Conservation (phyloP, 2,797 vertebrate species). For the Ctenopoma multispine region DNA sequence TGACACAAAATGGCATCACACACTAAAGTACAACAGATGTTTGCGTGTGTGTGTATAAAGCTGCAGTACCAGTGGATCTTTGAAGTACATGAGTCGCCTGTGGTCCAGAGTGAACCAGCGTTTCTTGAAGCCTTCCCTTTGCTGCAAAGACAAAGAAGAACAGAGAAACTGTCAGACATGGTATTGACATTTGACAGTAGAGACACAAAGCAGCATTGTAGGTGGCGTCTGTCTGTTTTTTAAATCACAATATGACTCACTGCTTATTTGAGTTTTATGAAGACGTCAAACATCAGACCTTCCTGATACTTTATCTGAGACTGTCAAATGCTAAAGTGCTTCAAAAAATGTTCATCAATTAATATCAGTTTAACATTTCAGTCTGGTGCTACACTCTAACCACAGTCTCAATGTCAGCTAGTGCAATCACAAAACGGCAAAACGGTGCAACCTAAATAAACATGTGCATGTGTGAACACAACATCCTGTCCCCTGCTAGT, state of each 20-base stretch:
- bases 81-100: slow-evolving; percentile 93
- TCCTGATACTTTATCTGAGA: background rate
- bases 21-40: background rate
- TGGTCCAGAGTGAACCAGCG: slow-evolving; percentile 94
- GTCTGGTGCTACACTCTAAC: no score
- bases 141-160: slow-evolving; percentile 74
- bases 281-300: background rate
- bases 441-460: no score
- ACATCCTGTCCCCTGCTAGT: no score
- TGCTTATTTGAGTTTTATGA: background rate
- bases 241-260: slow-evolving; percentile 3
- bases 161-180: slow-evolving; percentile 7
- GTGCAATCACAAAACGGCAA: no score
- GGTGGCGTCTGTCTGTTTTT: background rate
- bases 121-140: slow-evolving; percentile 92
- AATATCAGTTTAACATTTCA: background rate
- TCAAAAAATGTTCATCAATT: background rate
- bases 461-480: no score
- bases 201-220: slow-evolving; percentile 23
- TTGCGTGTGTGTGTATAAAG: slow-evolving; percentile 8
- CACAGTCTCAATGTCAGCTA: no score
- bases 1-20: background rate
- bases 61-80: slow-evolving; percentile 89
- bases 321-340: background rate
- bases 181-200: background rate